Evolutionary conservation across 2,888 invertebrate genomes (phyloP), one percentile per base, ranked within the genome.

Genomic region (Deilephila porcellus): DNA sequence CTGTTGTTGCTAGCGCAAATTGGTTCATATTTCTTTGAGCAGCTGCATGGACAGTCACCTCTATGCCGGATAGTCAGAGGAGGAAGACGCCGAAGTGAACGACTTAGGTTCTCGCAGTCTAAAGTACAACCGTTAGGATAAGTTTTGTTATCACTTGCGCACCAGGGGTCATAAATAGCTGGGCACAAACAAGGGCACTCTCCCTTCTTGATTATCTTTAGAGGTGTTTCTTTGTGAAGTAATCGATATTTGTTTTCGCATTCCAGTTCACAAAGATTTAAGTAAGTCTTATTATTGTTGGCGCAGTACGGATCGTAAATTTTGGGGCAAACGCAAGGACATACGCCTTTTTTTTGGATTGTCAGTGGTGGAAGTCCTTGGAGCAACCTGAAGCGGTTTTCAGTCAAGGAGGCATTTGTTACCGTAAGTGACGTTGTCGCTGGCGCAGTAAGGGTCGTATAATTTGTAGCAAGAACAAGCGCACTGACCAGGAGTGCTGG

Each of bases 401-500:
- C 56, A 56, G 7, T 56, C n/a, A 6, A 56, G 5, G 7, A 56
- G 56, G 56, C 56, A 56, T n/a, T n/a, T 56, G n/a, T 56, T 56
- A n/a, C 19, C 56, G n/a, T 56, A 56, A n/a, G 56, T 56, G 17
- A 56, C 56, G n/a, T 56, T 56, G 7, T 56, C n/a, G 56, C n/a
- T 56, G 56, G 56, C 56, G 56, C 56, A 56, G 56, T 45, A 14
- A 67, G 25, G 56, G 17, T 29, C 29, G 8, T 70, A 56, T 56
- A 53, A 5, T 56, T 53, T 56, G 17, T 0, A 25, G 29, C 70
- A 70, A 11, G 53, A 4, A n/a, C 53, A 53, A 25, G 7, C 75
- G 29, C 75, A 78, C 2, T 75, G 74, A 0, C 73, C 74, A 3
- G 74, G 7, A 19, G 34, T n/a, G 3, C 74, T 32, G 0, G 6